These are phyloP conservation scores for Sebastes taczanowskii DNA, from an alignment of 2,797 vertebrate species.

Conservation along the genomic window DNA sequence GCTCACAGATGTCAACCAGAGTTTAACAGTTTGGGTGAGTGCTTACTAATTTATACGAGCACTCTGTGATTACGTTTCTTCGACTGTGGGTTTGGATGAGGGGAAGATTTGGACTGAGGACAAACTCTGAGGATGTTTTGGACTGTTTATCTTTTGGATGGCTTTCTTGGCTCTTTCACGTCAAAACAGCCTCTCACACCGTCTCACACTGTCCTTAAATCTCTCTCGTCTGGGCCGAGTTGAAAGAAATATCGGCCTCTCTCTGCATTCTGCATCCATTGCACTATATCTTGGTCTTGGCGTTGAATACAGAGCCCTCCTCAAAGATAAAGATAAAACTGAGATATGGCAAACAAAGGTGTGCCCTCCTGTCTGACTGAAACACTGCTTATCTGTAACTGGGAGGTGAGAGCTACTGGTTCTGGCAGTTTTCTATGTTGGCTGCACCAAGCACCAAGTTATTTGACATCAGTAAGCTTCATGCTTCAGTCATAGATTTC, in stretches of 20 bases:
- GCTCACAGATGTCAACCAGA: slow-evolving; percentile 63
- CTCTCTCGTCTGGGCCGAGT: background rate
- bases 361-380: background rate
- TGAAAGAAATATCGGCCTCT: background rate
- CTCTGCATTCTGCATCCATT: background rate
- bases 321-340: background rate
- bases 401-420: background rate
- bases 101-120: slow-evolving; percentile 40
- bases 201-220: slow-evolving; percentile 8
- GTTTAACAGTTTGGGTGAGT: slow-evolving; percentile 71
- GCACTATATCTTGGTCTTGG: background rate
- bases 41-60: slow-evolving; percentile 67
- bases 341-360: slow-evolving; percentile 16
- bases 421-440: background rate
- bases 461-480: background rate
- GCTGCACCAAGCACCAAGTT: background rate
- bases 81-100: slow-evolving; percentile 46
- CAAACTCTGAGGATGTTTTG: slow-evolving; percentile 55
- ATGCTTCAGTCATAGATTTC: background rate
- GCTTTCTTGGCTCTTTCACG: slow-evolving; percentile 50
- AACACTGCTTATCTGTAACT: background rate
- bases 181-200: slow-evolving; percentile 47
- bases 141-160: slow-evolving; percentile 58
- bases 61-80: slow-evolving; percentile 63
- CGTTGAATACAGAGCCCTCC: background rate